phyloP scores from a whole-genome alignment of 1,140 invertebrate genomes.

The Stenopsyche tienmushanensis region DNA sequence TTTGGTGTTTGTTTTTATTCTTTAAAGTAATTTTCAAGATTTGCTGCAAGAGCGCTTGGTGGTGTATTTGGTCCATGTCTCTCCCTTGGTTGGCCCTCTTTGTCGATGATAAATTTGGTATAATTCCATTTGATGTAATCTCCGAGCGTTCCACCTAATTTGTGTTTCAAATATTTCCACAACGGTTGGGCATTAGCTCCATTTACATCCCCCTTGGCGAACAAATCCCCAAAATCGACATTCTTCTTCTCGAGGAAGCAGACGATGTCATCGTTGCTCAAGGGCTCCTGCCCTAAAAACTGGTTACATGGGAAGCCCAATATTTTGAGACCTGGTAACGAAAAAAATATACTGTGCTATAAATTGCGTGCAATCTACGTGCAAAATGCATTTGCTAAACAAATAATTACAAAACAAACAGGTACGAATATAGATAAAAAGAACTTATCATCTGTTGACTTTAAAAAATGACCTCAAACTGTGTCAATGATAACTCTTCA shows the following conservation, averaged over 20 bases:
- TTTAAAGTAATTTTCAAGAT: constrained; percentile 66
- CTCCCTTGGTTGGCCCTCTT: constrained; percentile 80
- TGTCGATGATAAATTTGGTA: constrained; percentile 91
- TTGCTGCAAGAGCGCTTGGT: constrained; percentile 67
- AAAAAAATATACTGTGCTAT: too few species aligned
- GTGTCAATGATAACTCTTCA: too few species aligned
- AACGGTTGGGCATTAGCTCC: constrained; percentile 82
- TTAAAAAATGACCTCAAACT: too few species aligned
- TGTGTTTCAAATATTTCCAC: constrained; percentile 84
- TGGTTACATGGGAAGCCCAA: constrained; percentile 93
- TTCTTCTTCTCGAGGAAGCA: constrained; percentile 76
- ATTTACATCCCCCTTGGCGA: constrained; percentile 84
- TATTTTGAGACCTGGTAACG: constrained; percentile 66
- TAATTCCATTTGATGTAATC: constrained; percentile 96
- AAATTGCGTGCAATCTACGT: too few species aligned
- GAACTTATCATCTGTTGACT: too few species aligned
- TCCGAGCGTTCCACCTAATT: constrained; percentile 72
- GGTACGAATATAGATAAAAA: too few species aligned
- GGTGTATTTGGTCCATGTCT: constrained; percentile 78
- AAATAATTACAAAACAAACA: too few species aligned
- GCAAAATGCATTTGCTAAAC: too few species aligned
- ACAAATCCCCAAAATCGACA: constrained; percentile 74
- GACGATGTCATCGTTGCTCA: constrained; percentile 72
- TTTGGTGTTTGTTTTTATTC: too few species aligned
- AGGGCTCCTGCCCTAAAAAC: constrained; percentile 82